Evolutionary conservation across 2,888 invertebrate genomes (phyloP).

Genomic region (Epistrophe eligans): DNA sequence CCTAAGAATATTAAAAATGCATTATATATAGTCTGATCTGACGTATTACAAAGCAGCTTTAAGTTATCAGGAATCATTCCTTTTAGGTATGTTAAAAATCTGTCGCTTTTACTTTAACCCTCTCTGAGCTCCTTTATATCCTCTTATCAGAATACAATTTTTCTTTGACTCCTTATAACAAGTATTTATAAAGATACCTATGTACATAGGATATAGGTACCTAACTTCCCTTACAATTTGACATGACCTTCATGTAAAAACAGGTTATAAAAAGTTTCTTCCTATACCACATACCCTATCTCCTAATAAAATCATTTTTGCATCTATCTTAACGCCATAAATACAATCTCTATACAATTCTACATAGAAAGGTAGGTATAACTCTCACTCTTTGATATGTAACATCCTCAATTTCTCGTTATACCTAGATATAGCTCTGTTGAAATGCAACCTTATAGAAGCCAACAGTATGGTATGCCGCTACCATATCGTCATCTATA

Average conservation of each 20-base stretch:
- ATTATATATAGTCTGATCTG: neutral
- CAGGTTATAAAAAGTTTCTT: neutral
- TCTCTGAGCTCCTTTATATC: neutral
- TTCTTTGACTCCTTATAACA: neutral
- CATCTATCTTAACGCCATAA: constrained; percentile 30
- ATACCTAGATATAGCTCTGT: constrained; percentile 34
- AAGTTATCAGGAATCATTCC: neutral
- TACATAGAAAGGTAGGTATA: neutral
- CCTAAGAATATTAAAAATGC: neutral
- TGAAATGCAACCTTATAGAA: constrained; percentile 69
- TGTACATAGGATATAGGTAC: too few species aligned
- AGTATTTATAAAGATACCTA: too few species aligned
- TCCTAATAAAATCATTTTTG: constrained; percentile 34
- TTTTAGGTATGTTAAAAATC: neutral
- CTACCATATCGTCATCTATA: constrained; percentile 9
- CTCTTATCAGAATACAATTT: neutral
- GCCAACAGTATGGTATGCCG: constrained; percentile 23
- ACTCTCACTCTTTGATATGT: constrained; percentile 31
- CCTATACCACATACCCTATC: neutral
- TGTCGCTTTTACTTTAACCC: neutral
- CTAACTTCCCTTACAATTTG: constrained; percentile 11
- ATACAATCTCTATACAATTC: neutral
- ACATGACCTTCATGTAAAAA: constrained; percentile 54
- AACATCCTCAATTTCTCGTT: constrained; percentile 20
- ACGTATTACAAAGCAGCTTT: neutral